Evolutionary conservation across 2,113 vertebrate genomes (phyloP).

Genomic region (Oenanthe melanoleuca): DNA sequence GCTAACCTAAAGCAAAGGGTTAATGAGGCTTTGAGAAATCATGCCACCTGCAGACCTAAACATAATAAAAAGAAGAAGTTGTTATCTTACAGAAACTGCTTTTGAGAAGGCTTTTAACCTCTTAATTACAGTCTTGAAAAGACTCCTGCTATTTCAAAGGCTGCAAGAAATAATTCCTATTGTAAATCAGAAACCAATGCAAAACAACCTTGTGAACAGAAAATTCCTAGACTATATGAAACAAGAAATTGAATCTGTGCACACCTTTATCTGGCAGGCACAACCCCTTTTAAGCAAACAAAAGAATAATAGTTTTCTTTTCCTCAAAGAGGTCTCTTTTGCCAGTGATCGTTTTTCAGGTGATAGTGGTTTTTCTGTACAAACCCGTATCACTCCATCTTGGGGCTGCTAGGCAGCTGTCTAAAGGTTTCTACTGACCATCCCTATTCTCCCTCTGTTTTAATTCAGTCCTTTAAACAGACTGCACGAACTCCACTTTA

Average conservation of each 20-base stretch:
- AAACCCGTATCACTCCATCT: conserved; percentile 73
- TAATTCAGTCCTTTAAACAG: conserved; percentile 39
- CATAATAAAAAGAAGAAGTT: not conserved
- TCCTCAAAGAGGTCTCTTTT: conserved; percentile 71
- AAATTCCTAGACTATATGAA: conserved; percentile 58
- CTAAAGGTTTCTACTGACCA: conserved; percentile 61
- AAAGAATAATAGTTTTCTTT: conserved; percentile 76
- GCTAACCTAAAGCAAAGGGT: conserved; percentile 8
- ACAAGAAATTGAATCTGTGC: conserved; percentile 74
- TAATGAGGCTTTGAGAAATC: conserved; percentile 20
- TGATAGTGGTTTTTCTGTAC: conserved; percentile 72
- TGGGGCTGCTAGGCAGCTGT: conserved; percentile 75
- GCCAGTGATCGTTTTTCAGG: conserved; percentile 69
- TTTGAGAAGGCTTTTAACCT: conserved; percentile 61
- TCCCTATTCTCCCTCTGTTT: conserved; percentile 47
- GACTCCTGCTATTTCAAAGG: conserved; percentile 51
- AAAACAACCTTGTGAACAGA: conserved; percentile 71
- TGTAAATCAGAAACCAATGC: conserved; percentile 64
- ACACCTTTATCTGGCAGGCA: conserved; percentile 73
- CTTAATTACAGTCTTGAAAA: conserved; percentile 52
- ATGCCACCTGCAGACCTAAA: conserved; percentile 28
- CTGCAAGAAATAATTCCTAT: conserved; percentile 64
- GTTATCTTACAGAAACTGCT: conserved; percentile 19
- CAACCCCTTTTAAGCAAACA: conserved; percentile 71
- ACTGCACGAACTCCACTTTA: conserved; percentile 13